These are phyloP conservation scores for Pteropus alecto DNA, from an alignment of 2,113 vertebrate species.

Conservation along the genomic window DNA sequence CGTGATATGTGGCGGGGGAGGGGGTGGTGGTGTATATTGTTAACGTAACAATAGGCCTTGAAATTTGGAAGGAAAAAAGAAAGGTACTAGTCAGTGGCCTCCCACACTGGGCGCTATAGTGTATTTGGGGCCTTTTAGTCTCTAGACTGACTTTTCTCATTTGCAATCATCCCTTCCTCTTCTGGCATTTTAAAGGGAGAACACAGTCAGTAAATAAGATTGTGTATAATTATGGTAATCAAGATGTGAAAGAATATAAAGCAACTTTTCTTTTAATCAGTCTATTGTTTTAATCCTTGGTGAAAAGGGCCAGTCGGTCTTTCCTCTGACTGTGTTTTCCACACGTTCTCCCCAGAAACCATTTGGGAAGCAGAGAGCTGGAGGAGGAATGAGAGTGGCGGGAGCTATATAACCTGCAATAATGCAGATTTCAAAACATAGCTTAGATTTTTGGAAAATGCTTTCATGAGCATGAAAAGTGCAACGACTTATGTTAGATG, in stretches of 20 bases:
- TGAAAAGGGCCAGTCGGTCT: constrained; percentile 38
- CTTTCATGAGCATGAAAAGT: constrained; percentile 38
- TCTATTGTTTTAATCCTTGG: constrained; percentile 42
- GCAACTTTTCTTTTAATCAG: constrained; percentile 63
- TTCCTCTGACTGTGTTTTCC: constrained; percentile 47
- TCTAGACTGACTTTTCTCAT: neutral
- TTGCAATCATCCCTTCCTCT: neutral
- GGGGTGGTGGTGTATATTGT: neutral
- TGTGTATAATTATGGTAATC: constrained; percentile 19
- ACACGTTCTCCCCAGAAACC: constrained; percentile 41
- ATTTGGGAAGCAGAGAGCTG: constrained; percentile 45
- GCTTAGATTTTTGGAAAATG: constrained; percentile 68
- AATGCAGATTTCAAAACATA: constrained; percentile 62
- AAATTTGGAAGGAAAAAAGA: neutral
- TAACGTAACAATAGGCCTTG: neutral
- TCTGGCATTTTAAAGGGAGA: constrained; percentile 8
- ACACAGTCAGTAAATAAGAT: neutral
- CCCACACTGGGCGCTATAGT: neutral
- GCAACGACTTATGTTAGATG: constrained; percentile 25
- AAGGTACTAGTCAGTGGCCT: neutral
- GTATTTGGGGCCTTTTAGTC: neutral
- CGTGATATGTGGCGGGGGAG: neutral
- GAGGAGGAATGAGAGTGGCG: constrained; percentile 45
- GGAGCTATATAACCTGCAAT: constrained; percentile 25
- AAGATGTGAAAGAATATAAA: constrained; percentile 49